Percentiles rank a stretch among this genome's conserved stretches.
Evolutionary conservation across 2,113 vertebrate species (phyloP).

Genomic region (Philantomba maxwellii): DNA sequence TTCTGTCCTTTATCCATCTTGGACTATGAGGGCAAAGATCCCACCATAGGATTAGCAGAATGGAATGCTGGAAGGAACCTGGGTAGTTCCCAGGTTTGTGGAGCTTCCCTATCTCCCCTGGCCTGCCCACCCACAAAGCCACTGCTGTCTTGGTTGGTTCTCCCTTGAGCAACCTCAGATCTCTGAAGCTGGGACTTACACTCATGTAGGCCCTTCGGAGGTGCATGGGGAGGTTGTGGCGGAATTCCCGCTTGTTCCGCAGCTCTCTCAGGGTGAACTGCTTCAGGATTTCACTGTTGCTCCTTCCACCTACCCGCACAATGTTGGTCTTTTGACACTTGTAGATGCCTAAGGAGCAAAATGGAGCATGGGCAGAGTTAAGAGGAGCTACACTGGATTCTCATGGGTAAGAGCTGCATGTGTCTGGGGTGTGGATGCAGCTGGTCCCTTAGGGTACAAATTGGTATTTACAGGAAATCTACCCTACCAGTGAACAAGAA

Average conservation of each 20-base stretch:
- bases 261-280: constrained; percentile 86
- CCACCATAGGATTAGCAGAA: background rate
- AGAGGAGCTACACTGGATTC: background rate
- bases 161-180: background rate
- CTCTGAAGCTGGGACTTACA: constrained; percentile 73
- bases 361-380: background rate
- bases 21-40: background rate
- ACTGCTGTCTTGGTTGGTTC: background rate
- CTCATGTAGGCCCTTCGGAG: constrained; percentile 75
- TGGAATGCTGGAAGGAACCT: background rate
- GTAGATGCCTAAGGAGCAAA: constrained; percentile 83
- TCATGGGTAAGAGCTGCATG: background rate
- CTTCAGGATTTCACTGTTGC: constrained; percentile 88
- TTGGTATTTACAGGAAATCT: background rate
- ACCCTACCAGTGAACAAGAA: background rate
- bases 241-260: constrained; percentile 69
- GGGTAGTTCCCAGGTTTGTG: background rate
- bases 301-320: constrained; percentile 91
- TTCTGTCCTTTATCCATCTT: background rate
- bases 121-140: background rate
- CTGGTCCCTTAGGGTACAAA: background rate
- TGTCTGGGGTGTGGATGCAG: background rate
- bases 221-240: constrained; percentile 71
- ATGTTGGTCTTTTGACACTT: constrained; percentile 82
- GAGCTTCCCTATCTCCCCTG: background rate